Evolutionary conservation across 2,888 invertebrate genomes (phyloP), one percentile per base, ranked within the genome.

Genomic region (Papilio demoleus): DNA sequence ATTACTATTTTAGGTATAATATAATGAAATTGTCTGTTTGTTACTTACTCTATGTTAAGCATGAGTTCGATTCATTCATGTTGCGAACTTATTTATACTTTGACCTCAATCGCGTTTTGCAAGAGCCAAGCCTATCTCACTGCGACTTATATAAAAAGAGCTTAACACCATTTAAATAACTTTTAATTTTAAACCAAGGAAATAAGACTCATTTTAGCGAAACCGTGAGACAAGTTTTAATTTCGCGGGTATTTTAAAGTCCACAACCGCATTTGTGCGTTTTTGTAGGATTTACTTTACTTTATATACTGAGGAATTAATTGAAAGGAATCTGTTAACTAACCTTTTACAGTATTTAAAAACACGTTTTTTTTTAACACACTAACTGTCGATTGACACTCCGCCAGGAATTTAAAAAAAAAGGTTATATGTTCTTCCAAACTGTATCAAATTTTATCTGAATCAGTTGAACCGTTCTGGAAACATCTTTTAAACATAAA

Each of bases 101-200:
- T 78, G 81, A 82, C 81, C 82, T 71, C 75, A 78, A 81, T 81
- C 76, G 70, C 67, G 75, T 81, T 81, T 81, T 72, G 81, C 77
- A 81, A 80, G 63, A 67, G 72, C 76, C 78, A 73, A 79, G 76
- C 79, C 79, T 76, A 74, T 72, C 71, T 70, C 67, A 70, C 22
- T 65, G 62, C 63, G 64, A 62, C 19, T 40, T 17, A 8, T 14
- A 17, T 14, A 14, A 42, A 8, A 70, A 53, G 47, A 40, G 61
- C 68, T 47, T 38, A 70, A 71, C 34, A n/a, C 42, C 40, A 38
- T 11, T 40, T 42, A 34, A 62, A 62, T 17, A 2, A 59, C 0
- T 53, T 53, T 62, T 17, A 42, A 12, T 50, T 66, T 24, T 71
- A 68, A 50, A 0, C 2, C 2, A 17, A 11, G 4, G 0, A 0